Conservation (phyloP, 2,113 vertebrate species). For the Ranitomeya imitator region DNA sequence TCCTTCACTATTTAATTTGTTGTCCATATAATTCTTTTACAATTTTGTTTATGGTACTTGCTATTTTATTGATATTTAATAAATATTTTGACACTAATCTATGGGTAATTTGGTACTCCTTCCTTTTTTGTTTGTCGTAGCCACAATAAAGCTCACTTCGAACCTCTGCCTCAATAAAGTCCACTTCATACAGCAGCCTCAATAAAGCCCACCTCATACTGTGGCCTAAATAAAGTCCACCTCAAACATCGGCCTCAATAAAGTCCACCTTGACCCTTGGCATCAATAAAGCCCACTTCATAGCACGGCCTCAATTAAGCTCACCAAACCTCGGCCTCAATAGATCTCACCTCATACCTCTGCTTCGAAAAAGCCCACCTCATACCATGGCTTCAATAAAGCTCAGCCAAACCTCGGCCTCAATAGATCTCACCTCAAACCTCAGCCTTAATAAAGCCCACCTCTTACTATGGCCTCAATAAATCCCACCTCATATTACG, state of each 20-base stretch:
- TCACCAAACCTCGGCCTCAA: background rate
- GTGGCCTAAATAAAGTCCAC: background rate
- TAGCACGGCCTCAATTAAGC: background rate
- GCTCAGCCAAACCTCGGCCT: background rate
- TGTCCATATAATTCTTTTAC: too few relatives aligned
- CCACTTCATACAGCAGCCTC: background rate
- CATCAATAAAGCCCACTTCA: background rate
- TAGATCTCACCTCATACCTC: background rate
- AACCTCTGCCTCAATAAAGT: background rate
- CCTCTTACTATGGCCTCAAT: background rate
- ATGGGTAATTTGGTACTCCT: too few relatives aligned
- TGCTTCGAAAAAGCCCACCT: background rate
- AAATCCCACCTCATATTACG: background rate
- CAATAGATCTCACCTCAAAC: too few relatives aligned
- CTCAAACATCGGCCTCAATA: background rate
- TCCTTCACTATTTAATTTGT: too few relatives aligned
- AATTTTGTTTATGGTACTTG: too few relatives aligned
- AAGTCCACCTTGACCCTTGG: background rate
- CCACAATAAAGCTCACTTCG: background rate
- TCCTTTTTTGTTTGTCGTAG: too few relatives aligned
- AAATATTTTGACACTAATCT: too few relatives aligned
- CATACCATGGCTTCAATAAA: background rate
- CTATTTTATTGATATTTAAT: too few relatives aligned
- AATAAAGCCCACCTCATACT: background rate
- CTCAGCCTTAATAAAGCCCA: background rate